phyloP scores from a whole-genome alignment of 53 echinoderm and acorn worm species.

The Luidia sarsii region DNA sequence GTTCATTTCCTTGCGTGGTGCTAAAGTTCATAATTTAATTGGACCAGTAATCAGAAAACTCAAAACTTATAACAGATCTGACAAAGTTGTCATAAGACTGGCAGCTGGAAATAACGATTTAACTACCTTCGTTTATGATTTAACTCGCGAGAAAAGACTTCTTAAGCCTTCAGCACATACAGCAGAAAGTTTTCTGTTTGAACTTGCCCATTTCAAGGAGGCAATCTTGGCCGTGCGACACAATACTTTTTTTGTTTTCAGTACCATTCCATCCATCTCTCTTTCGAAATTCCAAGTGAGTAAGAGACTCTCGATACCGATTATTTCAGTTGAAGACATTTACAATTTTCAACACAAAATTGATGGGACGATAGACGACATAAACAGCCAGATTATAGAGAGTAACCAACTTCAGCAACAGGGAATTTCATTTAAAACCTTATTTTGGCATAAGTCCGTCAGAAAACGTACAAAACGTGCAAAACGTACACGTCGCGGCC shows the following conservation, averaged over 20 bases:
- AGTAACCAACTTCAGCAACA: neutral
- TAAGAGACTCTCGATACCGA: neutral
- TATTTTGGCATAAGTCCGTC: conserved; percentile 11
- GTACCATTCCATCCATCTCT: neutral
- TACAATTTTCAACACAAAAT: neutral
- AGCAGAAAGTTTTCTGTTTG: neutral
- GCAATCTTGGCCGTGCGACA: neutral
- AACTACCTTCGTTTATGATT: no score
- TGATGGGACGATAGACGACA: neutral
- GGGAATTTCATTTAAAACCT: neutral
- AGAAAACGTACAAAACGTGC: neutral
- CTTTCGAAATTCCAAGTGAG: neutral
- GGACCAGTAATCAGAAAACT: no score
- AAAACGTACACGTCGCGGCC: neutral
- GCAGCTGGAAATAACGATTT: no score
- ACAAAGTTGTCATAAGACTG: no score
- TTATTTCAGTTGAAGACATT: neutral
- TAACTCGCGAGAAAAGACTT: neutral
- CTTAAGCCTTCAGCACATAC: conserved; percentile 5
- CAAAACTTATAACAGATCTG: no score
- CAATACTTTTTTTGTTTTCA: neutral
- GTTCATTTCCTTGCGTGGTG: no score
- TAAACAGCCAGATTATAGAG: neutral
- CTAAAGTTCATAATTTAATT: no score
- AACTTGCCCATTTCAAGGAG: neutral